phyloP scores from a whole-genome alignment of 1,140 invertebrate genomes.

The Drosophila nebulosa region DNA sequence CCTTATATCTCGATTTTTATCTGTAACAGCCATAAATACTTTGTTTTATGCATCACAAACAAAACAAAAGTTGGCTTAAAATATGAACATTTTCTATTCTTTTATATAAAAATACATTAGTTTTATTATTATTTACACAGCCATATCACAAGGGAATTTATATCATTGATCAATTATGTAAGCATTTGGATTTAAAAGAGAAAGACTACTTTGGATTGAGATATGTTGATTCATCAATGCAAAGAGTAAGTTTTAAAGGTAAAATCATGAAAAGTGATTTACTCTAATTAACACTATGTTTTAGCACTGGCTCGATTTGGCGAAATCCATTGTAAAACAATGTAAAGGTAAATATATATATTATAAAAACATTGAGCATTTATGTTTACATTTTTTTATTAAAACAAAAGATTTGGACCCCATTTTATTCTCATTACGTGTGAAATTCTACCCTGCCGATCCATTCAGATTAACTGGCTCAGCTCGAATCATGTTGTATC shows the following conservation, averaged over 20 bases:
- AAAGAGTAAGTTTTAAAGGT: slow-evolving; percentile 91
- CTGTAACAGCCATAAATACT: no score
- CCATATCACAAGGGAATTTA: slow-evolving; percentile 95
- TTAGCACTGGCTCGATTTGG: slow-evolving; percentile 97
- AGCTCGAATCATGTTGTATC: slow-evolving; percentile 84
- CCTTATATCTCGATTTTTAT: no score
- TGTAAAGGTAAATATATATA: slow-evolving; percentile 89
- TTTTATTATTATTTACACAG: slow-evolving; percentile 82
- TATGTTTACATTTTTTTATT: background rate
- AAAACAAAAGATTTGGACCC: slow-evolving; percentile 88
- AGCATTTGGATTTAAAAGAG: slow-evolving; percentile 95
- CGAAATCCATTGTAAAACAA: slow-evolving; percentile 96
- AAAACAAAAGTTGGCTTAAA: no score
- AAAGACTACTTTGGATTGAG: slow-evolving; percentile 98
- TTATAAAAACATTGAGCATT: background rate
- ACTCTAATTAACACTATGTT: no score
- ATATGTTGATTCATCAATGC: slow-evolving; percentile 95
- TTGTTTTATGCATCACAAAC: no score
- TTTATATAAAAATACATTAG: no score
- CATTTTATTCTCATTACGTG: slow-evolving; percentile 94
- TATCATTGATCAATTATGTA: slow-evolving; percentile 95
- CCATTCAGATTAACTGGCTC: slow-evolving; percentile 84
- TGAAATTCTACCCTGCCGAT: slow-evolving; percentile 97
- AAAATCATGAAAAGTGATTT: no score
- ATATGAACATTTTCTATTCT: no score